Base-by-base conservation (phyloP, 2,797 vertebrate species). In the Acomys russatus region DNA sequence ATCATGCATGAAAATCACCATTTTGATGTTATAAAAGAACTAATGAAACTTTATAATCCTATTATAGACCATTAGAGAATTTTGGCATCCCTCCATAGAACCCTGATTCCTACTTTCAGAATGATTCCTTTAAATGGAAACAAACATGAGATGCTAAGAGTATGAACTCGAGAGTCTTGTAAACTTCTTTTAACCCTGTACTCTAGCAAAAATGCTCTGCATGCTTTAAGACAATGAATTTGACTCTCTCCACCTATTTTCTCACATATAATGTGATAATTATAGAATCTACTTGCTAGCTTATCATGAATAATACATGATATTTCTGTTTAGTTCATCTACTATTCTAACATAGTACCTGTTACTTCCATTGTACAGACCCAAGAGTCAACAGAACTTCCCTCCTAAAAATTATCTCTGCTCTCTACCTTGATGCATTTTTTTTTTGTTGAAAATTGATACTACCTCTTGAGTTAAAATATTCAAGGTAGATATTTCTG, bases 31-130 rank as follows among this genome's bases (percentile, higher is more conserved):
- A 18, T 38, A 85, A 92, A 92, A 73, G 23, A 86, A 56, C 94
- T 3, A 90, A 4, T 56, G 54, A 2, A 80, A 20, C 83, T 94
- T 87, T 90, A 94, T 61, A 91, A 78, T 85, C 30, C 30, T 82
- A 68, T 77, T 80, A 8, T 71, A 90, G 28, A 77, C 49, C 89
- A 61, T 84, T 84, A 77, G 49, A 91, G 17, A 93, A 92, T 91
- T 14, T 49, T 87, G 9, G 30, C 8, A 74, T 22, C 6, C 3
- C 4, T 28, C 33, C 54, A 79, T 54, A 70, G 30, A 90, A 76
- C 6, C 49, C 35, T 23, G 54, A 18, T 61, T 8, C 3, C 77
- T 88, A 85, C 28, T 78, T 80, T 74, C 17, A 92, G 44, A 93
- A 87, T 61, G 5, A 74, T 78, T 80, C n/a, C 33, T 92, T 88